Conservation (phyloP, 2,113 vertebrate species). For the Pithys albifrons region DNA sequence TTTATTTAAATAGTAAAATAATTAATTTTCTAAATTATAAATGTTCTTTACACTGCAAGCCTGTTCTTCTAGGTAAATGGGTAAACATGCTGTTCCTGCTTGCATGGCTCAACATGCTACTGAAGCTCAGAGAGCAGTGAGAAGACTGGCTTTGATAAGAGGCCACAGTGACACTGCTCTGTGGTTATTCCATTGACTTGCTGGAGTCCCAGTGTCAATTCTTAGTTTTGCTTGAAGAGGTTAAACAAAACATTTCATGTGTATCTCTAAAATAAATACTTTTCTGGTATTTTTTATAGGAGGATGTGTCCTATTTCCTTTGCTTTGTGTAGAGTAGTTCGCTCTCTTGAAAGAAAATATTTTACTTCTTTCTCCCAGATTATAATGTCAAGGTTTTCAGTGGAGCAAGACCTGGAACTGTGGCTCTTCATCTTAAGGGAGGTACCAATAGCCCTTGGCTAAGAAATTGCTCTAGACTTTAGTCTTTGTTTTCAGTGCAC, state of each 20-base stretch:
- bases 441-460: slow-evolving; percentile 4
- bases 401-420: background rate
- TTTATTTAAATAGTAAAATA: background rate
- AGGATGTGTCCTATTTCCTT: background rate
- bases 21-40: background rate
- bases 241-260: background rate
- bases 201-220: background rate
- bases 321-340: background rate
- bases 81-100: background rate
- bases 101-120: background rate
- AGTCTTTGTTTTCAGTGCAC: background rate
- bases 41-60: background rate
- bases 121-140: background rate
- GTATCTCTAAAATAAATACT: background rate
- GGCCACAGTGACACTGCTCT: background rate
- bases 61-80: background rate
- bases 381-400: background rate
- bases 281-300: background rate
- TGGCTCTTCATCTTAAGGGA: background rate
- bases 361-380: slow-evolving; percentile 2
- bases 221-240: background rate
- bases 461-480: slow-evolving; percentile 28
- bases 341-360: background rate
- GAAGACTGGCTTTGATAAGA: background rate
- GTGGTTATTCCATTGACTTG: background rate